phyloP scores from a whole-genome alignment of 2,113 vertebrate genomes.

The Micromys minutus region DNA sequence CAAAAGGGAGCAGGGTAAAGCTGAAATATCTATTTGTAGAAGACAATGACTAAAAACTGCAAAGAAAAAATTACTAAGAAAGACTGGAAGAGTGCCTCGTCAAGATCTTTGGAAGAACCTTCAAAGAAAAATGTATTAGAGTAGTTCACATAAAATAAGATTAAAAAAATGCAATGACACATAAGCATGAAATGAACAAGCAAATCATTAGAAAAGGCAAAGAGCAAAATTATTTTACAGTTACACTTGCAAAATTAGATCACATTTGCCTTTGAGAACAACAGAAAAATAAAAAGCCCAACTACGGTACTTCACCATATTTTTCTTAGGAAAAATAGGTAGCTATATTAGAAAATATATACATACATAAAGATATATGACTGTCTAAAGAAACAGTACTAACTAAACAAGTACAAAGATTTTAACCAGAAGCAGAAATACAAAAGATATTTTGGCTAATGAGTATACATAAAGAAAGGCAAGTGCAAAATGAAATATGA shows the following conservation, averaged over 20 bases:
- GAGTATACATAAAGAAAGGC: conserved; percentile 79
- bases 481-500: conserved; percentile 84
- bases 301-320: conserved; percentile 82
- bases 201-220: conserved; percentile 86
- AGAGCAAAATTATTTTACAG: conserved; percentile 80
- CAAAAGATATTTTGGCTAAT: conserved; percentile 80
- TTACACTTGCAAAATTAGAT: conserved; percentile 82
- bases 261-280: conserved; percentile 78
- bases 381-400: conserved; percentile 81
- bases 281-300: conserved; percentile 81
- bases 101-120: conserved; percentile 92
- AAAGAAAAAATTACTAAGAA: conserved; percentile 91
- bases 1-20: conserved; percentile 83
- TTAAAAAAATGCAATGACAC: conserved; percentile 86
- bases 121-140: conserved; percentile 92
- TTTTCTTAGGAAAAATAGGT: conserved; percentile 86
- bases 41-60: conserved; percentile 91
- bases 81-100: conserved; percentile 89
- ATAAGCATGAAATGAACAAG: conserved; percentile 89
- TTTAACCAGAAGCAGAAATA: conserved; percentile 77
- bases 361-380: conserved; percentile 75
- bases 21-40: conserved; percentile 84
- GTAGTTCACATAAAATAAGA: conserved; percentile 89
- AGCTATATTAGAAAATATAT: conserved; percentile 71
- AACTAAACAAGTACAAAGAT: conserved; percentile 77